phyloP scores from a whole-genome alignment of 2,113 vertebrate genomes.

The Embiotoca jacksoni region DNA sequence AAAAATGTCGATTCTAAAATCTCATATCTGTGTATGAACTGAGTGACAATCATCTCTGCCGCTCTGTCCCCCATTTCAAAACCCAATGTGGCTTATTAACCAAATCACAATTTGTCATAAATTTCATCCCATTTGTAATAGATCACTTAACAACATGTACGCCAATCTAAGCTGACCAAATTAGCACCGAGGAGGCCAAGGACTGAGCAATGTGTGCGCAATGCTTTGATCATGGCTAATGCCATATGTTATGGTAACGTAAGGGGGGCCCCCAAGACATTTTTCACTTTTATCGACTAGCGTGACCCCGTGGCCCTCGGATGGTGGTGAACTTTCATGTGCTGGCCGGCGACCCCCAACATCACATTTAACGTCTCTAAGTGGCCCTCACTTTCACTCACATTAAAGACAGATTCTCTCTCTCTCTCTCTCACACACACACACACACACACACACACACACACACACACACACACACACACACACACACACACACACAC shows the following conservation, averaged over 20 bases:
- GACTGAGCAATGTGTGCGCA: slow-evolving; percentile 46
- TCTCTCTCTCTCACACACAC: slow-evolving; percentile 16
- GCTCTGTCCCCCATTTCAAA: slow-evolving; percentile 5
- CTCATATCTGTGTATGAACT: slow-evolving; percentile 3
- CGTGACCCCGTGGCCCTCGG: slow-evolving; percentile 70
- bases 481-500: slow-evolving; percentile 28
- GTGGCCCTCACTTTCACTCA: slow-evolving; percentile 82
- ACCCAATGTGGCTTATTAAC: slow-evolving; percentile 71
- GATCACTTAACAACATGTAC: slow-evolving; percentile 75
- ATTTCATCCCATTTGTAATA: slow-evolving; percentile 76
- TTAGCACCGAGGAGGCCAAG: slow-evolving; percentile 66
- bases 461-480: slow-evolving; percentile 24
- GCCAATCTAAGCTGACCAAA: slow-evolving; percentile 71
- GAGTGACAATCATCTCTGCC: neutral
- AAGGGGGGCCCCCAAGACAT: slow-evolving; percentile 71
- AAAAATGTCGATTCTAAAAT: neutral
- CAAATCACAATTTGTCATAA: slow-evolving; percentile 81
- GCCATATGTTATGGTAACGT: slow-evolving; percentile 80
- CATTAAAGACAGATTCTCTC: slow-evolving; percentile 73
- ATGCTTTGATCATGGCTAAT: slow-evolving; percentile 77
- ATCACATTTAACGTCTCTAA: slow-evolving; percentile 79
- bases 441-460: neutral
- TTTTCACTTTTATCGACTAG: slow-evolving; percentile 83
- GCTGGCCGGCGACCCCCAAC: slow-evolving; percentile 69
- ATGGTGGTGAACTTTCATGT: slow-evolving; percentile 79